phyloP scores from a whole-genome alignment of 2,888 invertebrate genomes.

The Glyphotaelius pellucidus region DNA sequence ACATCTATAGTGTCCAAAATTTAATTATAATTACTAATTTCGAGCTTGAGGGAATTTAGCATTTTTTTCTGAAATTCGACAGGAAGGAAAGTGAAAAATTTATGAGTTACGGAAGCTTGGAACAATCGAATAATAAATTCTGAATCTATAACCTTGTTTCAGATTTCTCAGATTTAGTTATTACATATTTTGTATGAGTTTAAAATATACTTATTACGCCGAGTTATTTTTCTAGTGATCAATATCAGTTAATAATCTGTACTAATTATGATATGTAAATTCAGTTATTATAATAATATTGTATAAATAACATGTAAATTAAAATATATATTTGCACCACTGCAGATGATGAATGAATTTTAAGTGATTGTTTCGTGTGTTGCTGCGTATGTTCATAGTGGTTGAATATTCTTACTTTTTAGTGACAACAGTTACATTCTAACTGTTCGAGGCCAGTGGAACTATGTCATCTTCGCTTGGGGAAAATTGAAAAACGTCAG shows the following conservation, averaged over 20 bases:
- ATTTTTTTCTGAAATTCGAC: background rate
- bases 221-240: background rate
- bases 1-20: background rate
- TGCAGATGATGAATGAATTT: background rate
- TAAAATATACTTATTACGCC: too few species aligned
- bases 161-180: background rate
- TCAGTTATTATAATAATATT: too few species aligned
- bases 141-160: background rate
- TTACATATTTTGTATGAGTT: background rate
- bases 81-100: background rate
- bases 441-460: too few species aligned
- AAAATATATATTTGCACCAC: background rate
- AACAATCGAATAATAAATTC: background rate
- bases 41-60: too few species aligned
- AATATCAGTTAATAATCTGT: background rate
- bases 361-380: too few species aligned
- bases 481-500: too few species aligned
- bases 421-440: background rate
- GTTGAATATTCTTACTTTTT: background rate
- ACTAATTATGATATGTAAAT: background rate
- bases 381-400: too few species aligned
- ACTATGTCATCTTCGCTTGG: too few species aligned
- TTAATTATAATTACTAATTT: background rate
- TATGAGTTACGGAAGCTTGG: background rate
- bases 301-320: too few species aligned